Evolutionary conservation across 1,140 invertebrate species (phyloP).

Genomic region (Cydia splendana): DNA sequence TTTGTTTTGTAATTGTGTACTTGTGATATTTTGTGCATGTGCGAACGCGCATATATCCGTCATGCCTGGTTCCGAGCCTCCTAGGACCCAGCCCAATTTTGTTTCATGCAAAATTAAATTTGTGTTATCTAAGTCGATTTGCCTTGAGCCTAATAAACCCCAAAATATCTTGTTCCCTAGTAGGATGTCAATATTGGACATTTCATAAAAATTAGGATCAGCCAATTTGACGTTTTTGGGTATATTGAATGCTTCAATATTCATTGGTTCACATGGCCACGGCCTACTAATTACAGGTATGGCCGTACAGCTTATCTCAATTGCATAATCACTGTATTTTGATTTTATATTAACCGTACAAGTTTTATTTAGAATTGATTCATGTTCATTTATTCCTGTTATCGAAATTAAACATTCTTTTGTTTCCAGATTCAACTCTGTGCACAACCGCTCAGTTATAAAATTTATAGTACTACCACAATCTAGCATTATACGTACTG

Average conservation of each 20-base stretch:
- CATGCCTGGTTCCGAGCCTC: neutral
- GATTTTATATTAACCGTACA: neutral
- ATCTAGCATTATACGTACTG: too few relatives aligned
- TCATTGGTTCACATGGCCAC: constrained; percentile 6
- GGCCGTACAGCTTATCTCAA: neutral
- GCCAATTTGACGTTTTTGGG: too few relatives aligned
- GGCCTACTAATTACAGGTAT: neutral
- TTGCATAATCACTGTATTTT: too few relatives aligned
- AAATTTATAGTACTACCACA: too few relatives aligned
- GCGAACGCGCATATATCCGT: neutral
- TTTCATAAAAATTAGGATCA: too few relatives aligned
- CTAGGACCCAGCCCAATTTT: constrained; percentile 7
- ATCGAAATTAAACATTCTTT: neutral
- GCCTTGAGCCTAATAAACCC: neutral
- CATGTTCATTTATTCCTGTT: constrained; percentile 3
- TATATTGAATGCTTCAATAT: too few relatives aligned
- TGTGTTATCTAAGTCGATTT: neutral
- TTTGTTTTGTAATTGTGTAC: too few relatives aligned
- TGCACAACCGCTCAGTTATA: neutral
- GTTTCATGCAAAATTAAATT: neutral
- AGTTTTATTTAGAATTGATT: neutral
- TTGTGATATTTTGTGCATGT: constrained; percentile 7
- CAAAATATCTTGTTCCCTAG: too few relatives aligned
- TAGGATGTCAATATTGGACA: too few relatives aligned
- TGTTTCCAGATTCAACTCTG: neutral